phyloP scores from a whole-genome alignment of 2,113 vertebrate species.

The Ahaetulla prasina region DNA sequence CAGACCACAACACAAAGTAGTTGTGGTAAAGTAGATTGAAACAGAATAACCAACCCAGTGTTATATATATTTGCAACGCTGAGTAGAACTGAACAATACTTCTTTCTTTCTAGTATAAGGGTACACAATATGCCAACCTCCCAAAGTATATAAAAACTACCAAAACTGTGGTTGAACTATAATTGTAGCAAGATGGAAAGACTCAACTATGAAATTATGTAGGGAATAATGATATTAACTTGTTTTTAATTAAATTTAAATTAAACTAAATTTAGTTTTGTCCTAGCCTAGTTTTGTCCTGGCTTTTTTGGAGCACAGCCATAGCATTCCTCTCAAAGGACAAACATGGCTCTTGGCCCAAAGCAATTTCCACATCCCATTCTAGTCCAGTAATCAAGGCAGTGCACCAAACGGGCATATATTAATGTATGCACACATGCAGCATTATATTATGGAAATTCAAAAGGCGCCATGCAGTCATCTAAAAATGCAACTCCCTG shows the following conservation, averaged over 20 bases:
- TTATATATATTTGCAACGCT: neutral
- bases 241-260: neutral
- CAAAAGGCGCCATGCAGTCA: neutral
- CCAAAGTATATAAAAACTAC: neutral
- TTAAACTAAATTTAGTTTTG: neutral
- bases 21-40: neutral
- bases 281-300: neutral
- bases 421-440: neutral
- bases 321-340: neutral
- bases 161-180: neutral
- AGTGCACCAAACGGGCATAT: neutral
- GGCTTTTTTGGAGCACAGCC: neutral
- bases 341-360: neutral
- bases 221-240: neutral
- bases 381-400: neutral
- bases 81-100: neutral
- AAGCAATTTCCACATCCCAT: neutral
- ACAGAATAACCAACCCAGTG: neutral
- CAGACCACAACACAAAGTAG: no score
- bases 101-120: neutral
- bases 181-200: neutral
- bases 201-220: neutral
- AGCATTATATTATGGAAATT: neutral
- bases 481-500: neutral
- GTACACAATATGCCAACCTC: neutral